Base-by-base conservation (phyloP, 2,113 vertebrate genomes). In the Oryzias celebensis region DNA sequence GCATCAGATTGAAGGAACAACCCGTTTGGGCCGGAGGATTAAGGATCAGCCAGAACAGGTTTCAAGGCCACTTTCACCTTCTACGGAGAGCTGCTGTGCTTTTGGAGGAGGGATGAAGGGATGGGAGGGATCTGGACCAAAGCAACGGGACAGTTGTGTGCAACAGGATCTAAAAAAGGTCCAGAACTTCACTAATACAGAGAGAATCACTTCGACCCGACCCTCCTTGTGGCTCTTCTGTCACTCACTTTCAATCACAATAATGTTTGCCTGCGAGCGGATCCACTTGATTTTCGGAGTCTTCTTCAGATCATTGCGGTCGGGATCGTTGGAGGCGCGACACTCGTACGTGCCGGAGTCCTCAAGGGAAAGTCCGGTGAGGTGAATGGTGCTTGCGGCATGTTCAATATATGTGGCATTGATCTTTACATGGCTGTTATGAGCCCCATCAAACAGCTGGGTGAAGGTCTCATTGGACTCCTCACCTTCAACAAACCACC, bases 201-300 rank as follows among this genome's bases (percentile, higher is more conserved):
- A 18, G 62, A 50, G 10, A 65, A 61, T 59, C 68, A 60, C 48
- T 73, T 68, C 22, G 60, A 64, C 74, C 41, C 13, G 62, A 20
- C 23, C 61, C 82, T 76, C 80, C 80, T 73, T 47, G 23, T 54
- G 57, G 20, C 28, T 66, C 69, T 54, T 66, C 16, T 73, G 75
- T 88, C 92, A 98, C 96, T 98, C 95, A 98, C 96, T 82, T 95
- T 97, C 93, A 54, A 94, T 91, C 87, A 98, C 94, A 90, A 96
- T 91, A 91, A 98, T 68, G 75, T 95, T 96, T 3, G 96, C 96
- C 88, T 97, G 96, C 53, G 96, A 94, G 73, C 93, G 94, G 91
- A 98, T 95, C 96, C 96, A 98, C 93, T 96, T 97, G 93, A 97
- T 89, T 93, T 92, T 95, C 78, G 96, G 96, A 12, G 77, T 92